Base-by-base conservation (phyloP, 2,797 vertebrate genomes). In the Squalus acanthias region DNA sequence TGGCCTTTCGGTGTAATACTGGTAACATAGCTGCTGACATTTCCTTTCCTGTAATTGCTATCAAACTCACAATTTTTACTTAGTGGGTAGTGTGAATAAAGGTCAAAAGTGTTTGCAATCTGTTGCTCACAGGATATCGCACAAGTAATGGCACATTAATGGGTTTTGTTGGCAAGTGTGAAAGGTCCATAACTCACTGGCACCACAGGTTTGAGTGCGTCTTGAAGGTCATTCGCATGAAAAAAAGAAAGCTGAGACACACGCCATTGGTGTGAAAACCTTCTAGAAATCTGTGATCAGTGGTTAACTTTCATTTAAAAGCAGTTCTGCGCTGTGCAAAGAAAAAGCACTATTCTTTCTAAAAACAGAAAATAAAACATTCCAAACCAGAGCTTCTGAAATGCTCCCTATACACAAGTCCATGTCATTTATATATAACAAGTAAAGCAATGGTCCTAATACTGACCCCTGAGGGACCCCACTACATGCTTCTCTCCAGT, bases 101-200 rank as follows among this genome's bases (percentile, higher is more conserved):
- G 70, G 50, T 57, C 29, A 26, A 95, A 95, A 57, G 50, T 70
- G 76, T 95, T 95, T 0, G 70, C 94, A 95, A 95, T 95, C 72
- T 95, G 94, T 72, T 95, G 53, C 70, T 95, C 72, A 95, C 94
- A 95, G 94, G 69, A 95, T 95, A 95, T n/a, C 70, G 50, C 94
- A 76, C 70, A 95, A 76, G 70, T 53, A 60, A 95, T 95, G 70
- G 94, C 46, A 95, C 69, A 95, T 93, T 93, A 93, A 93, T 93
- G 63, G 65, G n/a, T 95, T 72, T 95, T 72, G 70, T 76, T 95
- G 50, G 94, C 69, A 95, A 95, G 72, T 76, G 94, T 95, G 94
- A 95, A 95, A 95, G 94, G 94, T 57, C 67, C 94, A 76, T 95
- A 95, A 95, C 50, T 72, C 70, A 95, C 70, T 57, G 70, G 94